phyloP scores from a whole-genome alignment of 2,888 invertebrate genomes.

The Didymodactylos carnosus region DNA sequence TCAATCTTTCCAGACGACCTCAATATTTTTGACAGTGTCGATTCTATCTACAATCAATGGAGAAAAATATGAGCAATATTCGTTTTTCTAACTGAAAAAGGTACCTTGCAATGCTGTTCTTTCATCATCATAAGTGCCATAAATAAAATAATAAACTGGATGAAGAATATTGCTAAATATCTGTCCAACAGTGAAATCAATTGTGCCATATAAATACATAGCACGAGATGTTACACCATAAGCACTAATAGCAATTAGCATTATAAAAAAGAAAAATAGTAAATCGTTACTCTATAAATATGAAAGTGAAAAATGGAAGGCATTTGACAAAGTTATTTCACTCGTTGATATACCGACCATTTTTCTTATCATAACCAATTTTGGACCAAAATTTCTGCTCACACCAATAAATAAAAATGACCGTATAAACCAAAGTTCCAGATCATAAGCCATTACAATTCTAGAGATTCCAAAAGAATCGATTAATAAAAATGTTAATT shows the following conservation, averaged over 20 bases:
- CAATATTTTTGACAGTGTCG: too few species aligned
- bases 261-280: neutral
- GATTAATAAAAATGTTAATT: too few species aligned
- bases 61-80: too few species aligned
- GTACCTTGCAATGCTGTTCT: neutral
- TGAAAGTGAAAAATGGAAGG: too few species aligned
- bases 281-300: neutral
- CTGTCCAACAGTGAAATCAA: neutral
- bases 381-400: conserved; percentile 30
- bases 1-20: too few species aligned
- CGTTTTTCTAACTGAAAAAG: too few species aligned
- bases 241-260: neutral
- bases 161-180: neutral
- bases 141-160: neutral
- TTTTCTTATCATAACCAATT: conserved; percentile 32
- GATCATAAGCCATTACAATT: neutral
- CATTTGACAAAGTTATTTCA: too few species aligned
- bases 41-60: too few species aligned
- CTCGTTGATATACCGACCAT: conserved; percentile 26
- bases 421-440: neutral
- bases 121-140: neutral
- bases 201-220: neutral
- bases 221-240: neutral
- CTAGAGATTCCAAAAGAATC: too few species aligned
- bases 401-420: conserved; percentile 15